Conservation (phyloP, 1,140 invertebrate genomes). For the Megalopta genalis region DNA sequence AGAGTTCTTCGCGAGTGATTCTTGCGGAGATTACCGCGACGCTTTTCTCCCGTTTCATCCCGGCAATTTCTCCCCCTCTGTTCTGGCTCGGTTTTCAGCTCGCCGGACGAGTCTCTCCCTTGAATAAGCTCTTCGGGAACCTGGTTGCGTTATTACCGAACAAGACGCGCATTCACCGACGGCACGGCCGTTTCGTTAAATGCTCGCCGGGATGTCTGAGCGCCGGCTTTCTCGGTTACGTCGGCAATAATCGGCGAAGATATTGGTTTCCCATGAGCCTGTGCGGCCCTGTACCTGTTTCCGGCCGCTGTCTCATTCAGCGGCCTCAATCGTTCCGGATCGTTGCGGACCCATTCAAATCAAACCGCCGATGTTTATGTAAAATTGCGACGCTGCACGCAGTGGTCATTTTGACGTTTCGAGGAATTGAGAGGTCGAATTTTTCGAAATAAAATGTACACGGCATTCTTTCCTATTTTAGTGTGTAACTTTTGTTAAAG, state of each 20-base stretch:
- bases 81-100: not conserved
- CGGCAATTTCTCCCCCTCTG: not conserved
- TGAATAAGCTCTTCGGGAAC: not conserved
- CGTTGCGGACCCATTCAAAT: no score
- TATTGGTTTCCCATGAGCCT: not conserved
- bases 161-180: not conserved
- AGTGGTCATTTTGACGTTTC: no score
- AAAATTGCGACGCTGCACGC: no score
- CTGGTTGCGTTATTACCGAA: not conserved
- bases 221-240: not conserved
- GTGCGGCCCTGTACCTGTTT: not conserved
- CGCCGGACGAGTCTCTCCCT: not conserved
- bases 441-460: no score
- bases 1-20: not conserved
- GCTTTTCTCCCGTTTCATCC: not conserved
- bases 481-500: no score
- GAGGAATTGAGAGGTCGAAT: no score
- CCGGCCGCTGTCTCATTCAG: not conserved
- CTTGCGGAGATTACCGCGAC: not conserved
- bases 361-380: no score
- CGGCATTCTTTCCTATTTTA: no score
- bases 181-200: not conserved
- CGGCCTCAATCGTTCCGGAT: no score
- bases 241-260: constrained; percentile 4
- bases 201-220: not conserved